Evolutionary conservation across 2,797 vertebrate genomes (phyloP).

Genomic region (Triplophysa bombifrons): DNA sequence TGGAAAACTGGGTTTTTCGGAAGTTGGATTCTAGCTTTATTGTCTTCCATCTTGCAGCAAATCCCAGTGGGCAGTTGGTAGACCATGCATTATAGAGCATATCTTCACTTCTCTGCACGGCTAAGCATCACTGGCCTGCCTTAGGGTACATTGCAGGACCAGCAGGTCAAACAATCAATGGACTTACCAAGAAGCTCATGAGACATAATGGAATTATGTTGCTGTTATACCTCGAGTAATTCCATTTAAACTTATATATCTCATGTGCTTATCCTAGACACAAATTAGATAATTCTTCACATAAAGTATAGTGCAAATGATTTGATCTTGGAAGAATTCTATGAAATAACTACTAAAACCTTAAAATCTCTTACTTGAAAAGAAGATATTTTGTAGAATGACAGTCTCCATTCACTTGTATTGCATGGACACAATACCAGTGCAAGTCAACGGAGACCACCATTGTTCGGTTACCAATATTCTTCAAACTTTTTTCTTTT

Average conservation of each 20-base stretch:
- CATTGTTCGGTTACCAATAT: too few species aligned
- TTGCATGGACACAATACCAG: too few species aligned
- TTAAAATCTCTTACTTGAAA: neutral
- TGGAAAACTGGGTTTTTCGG: constrained; percentile 46
- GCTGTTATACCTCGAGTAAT: neutral
- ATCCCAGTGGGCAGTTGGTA: constrained; percentile 43
- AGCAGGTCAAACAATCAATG: neutral
- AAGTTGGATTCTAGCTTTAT: constrained; percentile 39
- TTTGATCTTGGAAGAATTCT: neutral
- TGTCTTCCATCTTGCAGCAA: constrained; percentile 38
- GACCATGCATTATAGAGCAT: constrained; percentile 38
- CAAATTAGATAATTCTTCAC: neutral
- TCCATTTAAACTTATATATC: neutral
- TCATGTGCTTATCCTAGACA: neutral
- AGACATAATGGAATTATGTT: neutral
- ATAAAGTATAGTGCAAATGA: neutral
- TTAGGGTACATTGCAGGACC: neutral
- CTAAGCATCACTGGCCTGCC: constrained; percentile 16
- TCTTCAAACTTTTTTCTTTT: too few species aligned
- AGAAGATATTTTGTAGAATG: too few species aligned
- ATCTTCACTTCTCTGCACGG: constrained; percentile 40
- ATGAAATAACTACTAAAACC: neutral
- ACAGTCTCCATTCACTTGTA: too few species aligned
- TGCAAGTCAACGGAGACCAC: too few species aligned
- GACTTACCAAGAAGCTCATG: neutral